phyloP scores from a whole-genome alignment of 2,888 invertebrate species.

The Drosophila imparisetae region DNA sequence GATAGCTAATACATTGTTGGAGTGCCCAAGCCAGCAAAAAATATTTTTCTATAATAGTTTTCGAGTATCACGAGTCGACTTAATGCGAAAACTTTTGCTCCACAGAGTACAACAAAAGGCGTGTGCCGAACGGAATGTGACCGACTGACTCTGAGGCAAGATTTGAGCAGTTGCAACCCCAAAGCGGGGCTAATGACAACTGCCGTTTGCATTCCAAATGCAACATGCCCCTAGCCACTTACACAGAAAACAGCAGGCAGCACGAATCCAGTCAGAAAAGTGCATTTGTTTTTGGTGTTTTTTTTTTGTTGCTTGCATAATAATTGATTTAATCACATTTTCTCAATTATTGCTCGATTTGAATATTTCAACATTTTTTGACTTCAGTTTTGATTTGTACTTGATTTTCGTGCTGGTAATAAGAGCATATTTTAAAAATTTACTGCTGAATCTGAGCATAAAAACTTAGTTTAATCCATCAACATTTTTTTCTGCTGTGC shows the following conservation, averaged over 20 bases:
- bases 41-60: conserved; percentile 77
- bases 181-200: conserved; percentile 57
- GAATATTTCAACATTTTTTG: background rate
- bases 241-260: conserved; percentile 16
- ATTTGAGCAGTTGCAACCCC: conserved; percentile 30
- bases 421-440: background rate
- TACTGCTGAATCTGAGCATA: background rate
- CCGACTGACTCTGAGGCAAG: conserved; percentile 21
- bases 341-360: background rate
- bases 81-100: conserved; percentile 70
- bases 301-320: background rate
- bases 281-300: too few species aligned
- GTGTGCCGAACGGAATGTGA: conserved; percentile 22
- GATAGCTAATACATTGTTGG: conserved; percentile 61
- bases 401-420: background rate
- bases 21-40: conserved; percentile 53
- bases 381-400: too few species aligned
- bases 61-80: conserved; percentile 70
- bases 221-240: conserved; percentile 35
- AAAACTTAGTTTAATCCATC: background rate
- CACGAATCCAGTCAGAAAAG: background rate
- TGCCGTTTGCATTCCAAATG: conserved; percentile 45
- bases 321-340: background rate
- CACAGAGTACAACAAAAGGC: conserved; percentile 58
- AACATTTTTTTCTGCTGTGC: background rate